phyloP scores from a whole-genome alignment of 2,888 invertebrate genomes.

The Teleiodes luculella region DNA sequence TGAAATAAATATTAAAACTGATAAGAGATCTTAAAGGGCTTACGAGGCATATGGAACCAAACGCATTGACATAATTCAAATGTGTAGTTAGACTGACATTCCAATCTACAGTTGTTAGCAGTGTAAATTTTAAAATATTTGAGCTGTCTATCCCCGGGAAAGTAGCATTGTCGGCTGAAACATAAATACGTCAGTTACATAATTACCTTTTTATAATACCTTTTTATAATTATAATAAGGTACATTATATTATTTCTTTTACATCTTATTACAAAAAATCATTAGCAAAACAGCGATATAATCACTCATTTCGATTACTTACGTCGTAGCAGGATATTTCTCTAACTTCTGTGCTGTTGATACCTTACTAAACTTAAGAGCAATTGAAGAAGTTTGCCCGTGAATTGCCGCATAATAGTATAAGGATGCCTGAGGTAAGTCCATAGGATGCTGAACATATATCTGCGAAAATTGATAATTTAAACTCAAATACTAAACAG shows the following conservation, averaged over 20 bases:
- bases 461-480: constrained; percentile 39
- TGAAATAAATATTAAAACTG: no score
- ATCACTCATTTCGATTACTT: no score
- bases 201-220: no score
- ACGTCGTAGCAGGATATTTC: neutral
- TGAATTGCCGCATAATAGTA: constrained; percentile 42
- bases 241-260: no score
- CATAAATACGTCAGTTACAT: no score
- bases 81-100: constrained; percentile 45
- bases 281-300: no score
- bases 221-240: no score
- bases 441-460: constrained; percentile 47
- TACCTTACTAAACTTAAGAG: constrained; percentile 37
- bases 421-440: constrained; percentile 39
- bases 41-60: constrained; percentile 50
- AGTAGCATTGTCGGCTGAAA: constrained; percentile 51
- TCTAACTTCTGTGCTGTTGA: constrained; percentile 25
- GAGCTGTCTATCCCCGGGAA: constrained; percentile 35
- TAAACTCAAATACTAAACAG: neutral
- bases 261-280: no score
- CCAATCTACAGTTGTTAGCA: constrained; percentile 43
- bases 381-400: constrained; percentile 38
- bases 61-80: constrained; percentile 37
- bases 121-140: constrained; percentile 46
- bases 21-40: no score